A percentile compares a stretch with the other conserved stretches of the same genome.
Evolutionary conservation across 2,113 vertebrate species (phyloP).

Genomic region (Calyptomena viridis): DNA sequence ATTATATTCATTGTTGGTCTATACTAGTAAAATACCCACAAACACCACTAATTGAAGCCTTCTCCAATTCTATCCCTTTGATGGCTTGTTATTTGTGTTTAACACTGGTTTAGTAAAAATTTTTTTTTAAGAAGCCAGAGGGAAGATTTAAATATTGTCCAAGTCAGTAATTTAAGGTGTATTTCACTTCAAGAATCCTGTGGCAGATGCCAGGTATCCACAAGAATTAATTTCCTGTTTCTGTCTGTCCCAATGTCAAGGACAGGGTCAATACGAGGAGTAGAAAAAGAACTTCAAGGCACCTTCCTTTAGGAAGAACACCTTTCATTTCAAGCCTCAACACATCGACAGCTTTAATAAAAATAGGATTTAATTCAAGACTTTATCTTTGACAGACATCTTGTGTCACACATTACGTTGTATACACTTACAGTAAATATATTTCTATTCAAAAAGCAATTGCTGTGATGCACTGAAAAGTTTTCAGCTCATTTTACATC

Average conservation of each 20-base stretch:
- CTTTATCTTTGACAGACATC: neutral
- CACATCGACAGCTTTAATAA: neutral
- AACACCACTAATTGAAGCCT: neutral
- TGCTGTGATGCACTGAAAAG: neutral
- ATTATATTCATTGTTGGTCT: neutral
- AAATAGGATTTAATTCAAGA: neutral
- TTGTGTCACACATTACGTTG: neutral
- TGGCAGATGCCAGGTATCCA: neutral
- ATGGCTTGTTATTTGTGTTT: neutral
- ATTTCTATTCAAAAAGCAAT: neutral
- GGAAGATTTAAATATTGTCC: neutral
- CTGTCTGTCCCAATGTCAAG: neutral
- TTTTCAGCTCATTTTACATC: neutral
- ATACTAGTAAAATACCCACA: neutral
- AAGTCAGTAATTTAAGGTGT: neutral
- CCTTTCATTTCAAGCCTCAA: neutral
- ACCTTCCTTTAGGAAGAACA: neutral
- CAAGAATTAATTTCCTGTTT: neutral
- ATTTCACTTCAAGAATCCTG: neutral
- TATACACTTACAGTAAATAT: neutral
- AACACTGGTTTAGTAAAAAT: neutral
- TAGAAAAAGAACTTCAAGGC: neutral
- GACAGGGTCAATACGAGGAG: neutral
- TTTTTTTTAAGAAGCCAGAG: neutral
- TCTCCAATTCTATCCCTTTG: neutral